Base-by-base conservation (phyloP, 2,888 invertebrate genomes). In the Trachelus tabidus region DNA sequence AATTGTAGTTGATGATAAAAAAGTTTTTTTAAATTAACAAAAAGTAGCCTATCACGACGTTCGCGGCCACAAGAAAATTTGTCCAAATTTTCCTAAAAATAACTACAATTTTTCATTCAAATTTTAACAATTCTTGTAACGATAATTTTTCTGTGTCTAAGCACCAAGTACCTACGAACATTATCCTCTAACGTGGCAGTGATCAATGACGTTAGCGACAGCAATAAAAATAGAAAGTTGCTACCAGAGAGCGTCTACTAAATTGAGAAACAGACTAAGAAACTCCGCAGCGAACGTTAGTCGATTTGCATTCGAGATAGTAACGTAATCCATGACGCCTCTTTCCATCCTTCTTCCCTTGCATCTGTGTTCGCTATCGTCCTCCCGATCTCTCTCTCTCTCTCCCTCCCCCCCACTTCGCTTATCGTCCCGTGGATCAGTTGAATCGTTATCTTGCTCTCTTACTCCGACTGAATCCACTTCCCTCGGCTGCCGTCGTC, bases 401-500 rank as follows among this genome's bases (percentile, higher is more conserved):
- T 23, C 31, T 12, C 30, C 0, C 34, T 1, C 34, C 4, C 40
- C 4, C 56, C 23, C 23, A 23, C 23, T 6, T 56, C 9, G 9
- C 56, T 56, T 56, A 56, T 56, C 56, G 56, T 56, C 23, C 2
- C 23, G 23, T 56, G 23, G 23, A 56, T 56, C 56, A 78, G 71
- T 75, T 68, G 78, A 75, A 73, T 73, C 73, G 69, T 78, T 78
- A 78, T 78, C 76, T 73, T 35, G 73, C 76, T 78, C 78, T 78
- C 78, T 69, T 75, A 23, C 71, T 71, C 31, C 71, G 4, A 71
- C 71, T 31, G 71, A 34, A 33, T 71, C 71, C 33, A 31, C 71
- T 71, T 71, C 31, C 15, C 71, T 34, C 15, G 34, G 6, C 11
- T 15, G 71, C 31, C 71, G 33, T 12, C 76, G 73, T 71, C 40